Conservation (phyloP, 2,113 vertebrate genomes). For the Cyanoliseus patagonus region DNA sequence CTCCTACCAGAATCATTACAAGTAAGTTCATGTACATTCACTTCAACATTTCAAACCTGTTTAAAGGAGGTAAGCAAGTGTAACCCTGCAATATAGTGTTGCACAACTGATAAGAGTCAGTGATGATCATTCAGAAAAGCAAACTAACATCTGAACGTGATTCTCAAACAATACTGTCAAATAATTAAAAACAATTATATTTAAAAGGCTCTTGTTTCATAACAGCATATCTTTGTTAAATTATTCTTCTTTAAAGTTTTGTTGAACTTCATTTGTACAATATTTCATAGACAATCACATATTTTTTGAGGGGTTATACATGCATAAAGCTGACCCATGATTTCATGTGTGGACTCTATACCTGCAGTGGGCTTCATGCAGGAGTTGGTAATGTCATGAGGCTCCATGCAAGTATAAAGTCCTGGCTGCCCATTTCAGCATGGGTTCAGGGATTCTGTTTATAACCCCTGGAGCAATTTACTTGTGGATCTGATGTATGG, state of each 20-base stretch:
- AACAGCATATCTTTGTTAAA: not conserved
- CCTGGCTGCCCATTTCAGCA: not conserved
- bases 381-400: not conserved
- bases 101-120: not conserved
- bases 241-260: not conserved
- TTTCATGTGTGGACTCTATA: fast-evolving
- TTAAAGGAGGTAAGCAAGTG: not conserved
- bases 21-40: not conserved
- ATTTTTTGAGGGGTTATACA: not conserved
- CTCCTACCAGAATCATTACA: not conserved
- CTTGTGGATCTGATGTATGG: not conserved
- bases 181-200: not conserved
- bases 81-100: not conserved
- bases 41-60: not conserved
- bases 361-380: not conserved
- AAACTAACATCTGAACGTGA: not conserved
- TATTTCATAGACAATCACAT: not conserved
- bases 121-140: not conserved
- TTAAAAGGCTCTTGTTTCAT: not conserved
- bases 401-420: not conserved
- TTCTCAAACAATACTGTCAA: not conserved
- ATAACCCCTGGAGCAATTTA: not conserved
- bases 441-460: not conserved
- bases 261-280: not conserved
- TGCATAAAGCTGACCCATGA: not conserved